These are phyloP conservation scores for Alosa sapidissima DNA, from an alignment of 2,797 vertebrate genomes.

Conservation along the genomic window DNA sequence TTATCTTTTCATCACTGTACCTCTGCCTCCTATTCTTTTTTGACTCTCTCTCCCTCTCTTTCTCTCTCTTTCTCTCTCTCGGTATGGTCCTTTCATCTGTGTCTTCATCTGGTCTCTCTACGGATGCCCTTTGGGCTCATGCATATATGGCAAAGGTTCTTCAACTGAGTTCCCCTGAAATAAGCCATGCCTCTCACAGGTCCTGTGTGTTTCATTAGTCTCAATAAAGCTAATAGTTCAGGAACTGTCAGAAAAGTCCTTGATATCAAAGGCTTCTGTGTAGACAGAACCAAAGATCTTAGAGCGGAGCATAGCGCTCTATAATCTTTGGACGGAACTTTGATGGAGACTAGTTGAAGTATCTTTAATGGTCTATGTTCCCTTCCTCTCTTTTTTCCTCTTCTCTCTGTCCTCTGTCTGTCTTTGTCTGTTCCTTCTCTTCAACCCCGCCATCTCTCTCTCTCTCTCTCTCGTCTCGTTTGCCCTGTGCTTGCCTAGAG, in stretches of 20 bases:
- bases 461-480: slow-evolving; percentile 21
- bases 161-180: not conserved
- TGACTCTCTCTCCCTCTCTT: not conserved
- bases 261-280: not conserved
- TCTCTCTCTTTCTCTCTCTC: slow-evolving; percentile 21
- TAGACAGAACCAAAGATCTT: too few species aligned
- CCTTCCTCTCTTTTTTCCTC: too few species aligned
- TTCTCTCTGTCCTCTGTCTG: not conserved
- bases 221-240: not conserved
- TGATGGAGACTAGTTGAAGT: not conserved
- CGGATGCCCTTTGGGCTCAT: not conserved
- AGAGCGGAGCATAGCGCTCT: too few species aligned
- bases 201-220: too few species aligned
- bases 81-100: too few species aligned
- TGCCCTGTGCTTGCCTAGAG: slow-evolving; percentile 15
- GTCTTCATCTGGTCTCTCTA: slow-evolving; percentile 25
- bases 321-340: too few species aligned
- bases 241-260: not conserved
- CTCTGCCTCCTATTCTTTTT: not conserved
- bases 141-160: not conserved
- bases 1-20: not conserved
- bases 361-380: not conserved
- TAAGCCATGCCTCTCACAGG: not conserved
- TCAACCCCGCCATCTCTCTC: not conserved
- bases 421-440: slow-evolving; percentile 5